A percentile compares a stretch with the other conserved stretches of the same genome.
These are phyloP conservation scores for Tricholaema leucomelas DNA, from an alignment of 2,113 vertebrate genomes.

Conservation along the genomic window DNA sequence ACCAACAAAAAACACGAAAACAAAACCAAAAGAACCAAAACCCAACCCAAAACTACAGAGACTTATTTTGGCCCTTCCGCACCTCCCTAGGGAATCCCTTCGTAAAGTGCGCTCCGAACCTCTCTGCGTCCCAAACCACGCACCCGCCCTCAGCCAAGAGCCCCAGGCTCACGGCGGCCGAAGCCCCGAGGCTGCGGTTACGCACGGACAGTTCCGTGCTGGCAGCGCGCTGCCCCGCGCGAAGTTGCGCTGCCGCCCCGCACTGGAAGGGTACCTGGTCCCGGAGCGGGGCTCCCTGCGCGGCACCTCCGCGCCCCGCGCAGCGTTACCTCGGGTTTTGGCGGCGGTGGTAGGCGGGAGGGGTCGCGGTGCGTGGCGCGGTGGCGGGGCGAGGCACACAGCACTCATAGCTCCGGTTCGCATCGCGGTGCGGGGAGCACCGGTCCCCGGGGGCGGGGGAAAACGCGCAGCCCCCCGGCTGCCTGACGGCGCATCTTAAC, in stretches of 20 bases:
- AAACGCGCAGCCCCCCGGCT: not conserved
- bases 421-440: not conserved
- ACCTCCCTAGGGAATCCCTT: fast-evolving
- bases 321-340: not conserved
- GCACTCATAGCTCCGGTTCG: not conserved
- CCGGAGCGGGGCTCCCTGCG: not conserved
- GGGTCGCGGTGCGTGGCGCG: not conserved
- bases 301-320: not conserved
- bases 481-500: not conserved
- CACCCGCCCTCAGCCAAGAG: fast-evolving
- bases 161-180: not conserved
- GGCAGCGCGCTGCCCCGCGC: not conserved
- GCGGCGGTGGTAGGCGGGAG: not conserved
- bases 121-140: not conserved
- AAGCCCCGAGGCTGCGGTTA: not conserved
- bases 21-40: no score
- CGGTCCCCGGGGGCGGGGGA: not conserved
- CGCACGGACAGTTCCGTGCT: not conserved
- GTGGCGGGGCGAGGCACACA: not conserved
- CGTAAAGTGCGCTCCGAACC: fast-evolving
- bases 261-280: no score
- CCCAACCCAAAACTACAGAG: no score
- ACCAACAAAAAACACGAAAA: no score
- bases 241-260: not conserved
- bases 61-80: not conserved